Evolutionary conservation across 2,113 vertebrate genomes (phyloP).

Genomic region (Stigmatopora argus): DNA sequence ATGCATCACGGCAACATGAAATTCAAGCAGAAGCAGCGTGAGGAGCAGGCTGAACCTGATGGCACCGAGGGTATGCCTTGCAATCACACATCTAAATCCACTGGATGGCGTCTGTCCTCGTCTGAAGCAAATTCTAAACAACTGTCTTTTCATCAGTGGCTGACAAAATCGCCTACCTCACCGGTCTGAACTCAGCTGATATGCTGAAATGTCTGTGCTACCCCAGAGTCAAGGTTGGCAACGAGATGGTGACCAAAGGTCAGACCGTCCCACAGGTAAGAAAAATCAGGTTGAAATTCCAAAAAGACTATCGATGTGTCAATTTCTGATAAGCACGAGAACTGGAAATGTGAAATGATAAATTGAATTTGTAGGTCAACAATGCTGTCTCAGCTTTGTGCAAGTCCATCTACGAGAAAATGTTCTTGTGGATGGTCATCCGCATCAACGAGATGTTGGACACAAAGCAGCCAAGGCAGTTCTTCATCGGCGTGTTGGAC

Average conservation of each 20-base stretch:
- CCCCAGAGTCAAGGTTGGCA: conserved; percentile 63
- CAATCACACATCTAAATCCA: too few species aligned
- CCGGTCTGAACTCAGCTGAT: conserved; percentile 75
- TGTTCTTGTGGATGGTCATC: conserved; percentile 78
- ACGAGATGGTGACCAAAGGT: conserved; percentile 63
- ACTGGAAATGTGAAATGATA: too few species aligned
- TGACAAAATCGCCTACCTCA: conserved; percentile 69
- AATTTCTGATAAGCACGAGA: too few species aligned
- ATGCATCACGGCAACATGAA: conserved; percentile 72
- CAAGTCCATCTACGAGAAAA: conserved; percentile 75
- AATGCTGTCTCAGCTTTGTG: conserved; percentile 67
- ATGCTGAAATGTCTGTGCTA: conserved; percentile 72
- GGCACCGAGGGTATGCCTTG: conserved; percentile 57
- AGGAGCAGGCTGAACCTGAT: conserved; percentile 67
- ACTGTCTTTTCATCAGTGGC: conserved; percentile 27
- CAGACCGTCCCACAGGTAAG: conserved; percentile 62
- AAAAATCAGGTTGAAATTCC: conserved; percentile 47
- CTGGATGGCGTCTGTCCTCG: background rate
- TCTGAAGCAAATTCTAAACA: too few species aligned
- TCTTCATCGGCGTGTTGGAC: conserved; percentile 74
- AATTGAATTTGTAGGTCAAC: conserved; percentile 52
- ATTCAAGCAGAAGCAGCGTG: conserved; percentile 68
- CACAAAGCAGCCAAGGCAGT: conserved; percentile 67
- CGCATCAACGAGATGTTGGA: conserved; percentile 76
- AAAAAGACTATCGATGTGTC: too few species aligned